These are phyloP conservation scores for Agonopterix arenella DNA, from an alignment of 2,888 invertebrate genomes.

Conservation along the genomic window DNA sequence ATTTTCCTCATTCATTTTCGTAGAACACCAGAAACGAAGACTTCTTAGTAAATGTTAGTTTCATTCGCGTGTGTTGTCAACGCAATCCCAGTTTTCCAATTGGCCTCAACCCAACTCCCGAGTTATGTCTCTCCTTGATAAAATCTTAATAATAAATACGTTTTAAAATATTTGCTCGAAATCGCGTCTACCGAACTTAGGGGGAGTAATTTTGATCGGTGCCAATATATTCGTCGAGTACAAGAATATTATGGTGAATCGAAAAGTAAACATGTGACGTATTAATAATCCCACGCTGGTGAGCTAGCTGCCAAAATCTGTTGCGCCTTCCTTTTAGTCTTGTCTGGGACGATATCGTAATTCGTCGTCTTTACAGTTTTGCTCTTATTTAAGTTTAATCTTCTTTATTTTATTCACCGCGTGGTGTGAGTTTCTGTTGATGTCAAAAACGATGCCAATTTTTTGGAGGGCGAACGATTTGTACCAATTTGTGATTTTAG, in stretches of 20 bases:
- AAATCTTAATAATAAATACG: slow-evolving; percentile 31
- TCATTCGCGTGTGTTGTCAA: too few species aligned
- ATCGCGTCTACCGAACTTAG: slow-evolving; percentile 14
- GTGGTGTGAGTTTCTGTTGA: slow-evolving; percentile 3
- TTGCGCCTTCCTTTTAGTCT: slow-evolving; percentile 42
- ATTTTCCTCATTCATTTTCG: too few species aligned
- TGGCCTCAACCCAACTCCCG: slow-evolving; percentile 52
- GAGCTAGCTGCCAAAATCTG: slow-evolving; percentile 54
- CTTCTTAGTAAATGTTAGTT: too few species aligned
- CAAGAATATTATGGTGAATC: slow-evolving; percentile 20
- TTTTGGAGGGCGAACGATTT: slow-evolving; percentile 31
- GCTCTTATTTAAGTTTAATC: slow-evolving; percentile 16
- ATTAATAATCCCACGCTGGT: slow-evolving; percentile 40
- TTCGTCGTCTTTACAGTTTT: slow-evolving; percentile 32
- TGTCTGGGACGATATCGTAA: slow-evolving; percentile 27
- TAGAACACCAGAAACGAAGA: too few species aligned
- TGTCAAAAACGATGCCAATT: slow-evolving; percentile 32
- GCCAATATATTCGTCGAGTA: slow-evolving; percentile 27
- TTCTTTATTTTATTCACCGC: not conserved
- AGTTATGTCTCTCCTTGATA: slow-evolving; percentile 32
- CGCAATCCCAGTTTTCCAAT: slow-evolving; percentile 33
- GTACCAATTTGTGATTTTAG: slow-evolving; percentile 27
- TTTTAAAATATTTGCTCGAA: slow-evolving; percentile 30
- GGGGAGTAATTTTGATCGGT: slow-evolving; percentile 20
- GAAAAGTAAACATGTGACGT: slow-evolving; percentile 42